Evolutionary conservation across 2,797 vertebrate species (phyloP).

Genomic region (Selene dorsalis): DNA sequence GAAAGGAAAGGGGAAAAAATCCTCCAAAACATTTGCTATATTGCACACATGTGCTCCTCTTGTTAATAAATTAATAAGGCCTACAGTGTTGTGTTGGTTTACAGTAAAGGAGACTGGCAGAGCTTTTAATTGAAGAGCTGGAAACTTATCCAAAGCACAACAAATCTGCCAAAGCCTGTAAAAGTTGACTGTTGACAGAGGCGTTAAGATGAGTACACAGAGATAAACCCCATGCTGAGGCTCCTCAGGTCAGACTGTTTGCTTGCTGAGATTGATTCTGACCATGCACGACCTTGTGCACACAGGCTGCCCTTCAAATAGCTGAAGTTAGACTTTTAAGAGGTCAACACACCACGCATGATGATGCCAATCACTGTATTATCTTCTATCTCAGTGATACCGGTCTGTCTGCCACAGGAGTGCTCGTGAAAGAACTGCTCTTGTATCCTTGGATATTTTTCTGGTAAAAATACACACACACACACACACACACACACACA

Average conservation of each 20-base stretch:
- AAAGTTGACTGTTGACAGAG: slow-evolving; percentile 73
- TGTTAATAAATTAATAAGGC: slow-evolving; percentile 60
- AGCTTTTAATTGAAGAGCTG: slow-evolving; percentile 74
- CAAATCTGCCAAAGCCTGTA: slow-evolving; percentile 69
- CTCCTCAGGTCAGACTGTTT: slow-evolving; percentile 68
- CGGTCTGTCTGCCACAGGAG: neutral
- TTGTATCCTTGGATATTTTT: slow-evolving; percentile 4
- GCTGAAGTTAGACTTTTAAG: slow-evolving; percentile 48
- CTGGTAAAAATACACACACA: neutral
- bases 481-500: neutral
- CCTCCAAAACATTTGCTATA: slow-evolving; percentile 40
- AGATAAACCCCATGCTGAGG: slow-evolving; percentile 66
- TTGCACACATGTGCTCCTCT: slow-evolving; percentile 43
- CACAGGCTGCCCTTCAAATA: slow-evolving; percentile 51
- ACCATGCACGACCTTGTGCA: slow-evolving; percentile 60
- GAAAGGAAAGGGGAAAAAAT: neutral
- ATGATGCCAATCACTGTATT: slow-evolving; percentile 23
- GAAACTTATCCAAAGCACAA: slow-evolving; percentile 68
- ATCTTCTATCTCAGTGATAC: neutral
- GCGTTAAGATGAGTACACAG: slow-evolving; percentile 66
- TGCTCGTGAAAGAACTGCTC: slow-evolving; percentile 10
- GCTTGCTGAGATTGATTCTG: slow-evolving; percentile 67
- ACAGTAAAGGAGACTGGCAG: slow-evolving; percentile 49
- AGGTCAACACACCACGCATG: slow-evolving; percentile 33
- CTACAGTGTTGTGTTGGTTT: slow-evolving; percentile 44